Conservation (phyloP, 2,888 invertebrate genomes). For the Amphipyra tragopoginis region DNA sequence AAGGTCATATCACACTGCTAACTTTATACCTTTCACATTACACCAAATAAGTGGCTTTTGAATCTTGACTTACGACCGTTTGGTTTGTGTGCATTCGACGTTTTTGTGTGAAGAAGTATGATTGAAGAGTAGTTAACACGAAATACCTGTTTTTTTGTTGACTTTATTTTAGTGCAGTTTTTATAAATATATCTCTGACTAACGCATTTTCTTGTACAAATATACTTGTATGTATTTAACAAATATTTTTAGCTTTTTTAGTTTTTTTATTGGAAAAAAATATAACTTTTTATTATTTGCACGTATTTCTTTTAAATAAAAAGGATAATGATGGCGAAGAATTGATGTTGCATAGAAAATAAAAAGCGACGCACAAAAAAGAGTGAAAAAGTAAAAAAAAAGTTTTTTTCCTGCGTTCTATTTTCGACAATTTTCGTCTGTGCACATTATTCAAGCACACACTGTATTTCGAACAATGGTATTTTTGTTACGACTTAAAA, state of each 20-base stretch:
- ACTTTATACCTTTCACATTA: conserved; percentile 64
- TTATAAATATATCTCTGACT: neutral
- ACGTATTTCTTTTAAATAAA: no score
- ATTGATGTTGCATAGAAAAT: no score
- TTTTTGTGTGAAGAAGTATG: conserved; percentile 20
- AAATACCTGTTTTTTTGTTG: conserved; percentile 4
- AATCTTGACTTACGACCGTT: conserved; percentile 32
- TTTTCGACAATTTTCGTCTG: no score
- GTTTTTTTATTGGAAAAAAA: no score
- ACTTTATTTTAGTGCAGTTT: conserved; percentile 1
- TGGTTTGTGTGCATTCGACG: conserved; percentile 11
- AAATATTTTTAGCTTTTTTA: no score
- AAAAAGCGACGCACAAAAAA: no score
- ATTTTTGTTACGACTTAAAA: neutral
- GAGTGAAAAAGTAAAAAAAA: no score
- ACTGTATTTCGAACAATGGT: neutral
- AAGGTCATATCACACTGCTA: conserved; percentile 63
- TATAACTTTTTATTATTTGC: no score
- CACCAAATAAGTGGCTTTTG: conserved; percentile 38
- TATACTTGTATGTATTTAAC: no score
- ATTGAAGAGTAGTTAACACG: conserved; percentile 1
- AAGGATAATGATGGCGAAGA: no score
- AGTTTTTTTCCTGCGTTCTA: no score
- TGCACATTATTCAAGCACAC: no score
- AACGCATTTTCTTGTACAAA: conserved; percentile 1